Conservation (phyloP, 2,797 vertebrate genomes). For the Phoeniculus purpureus region DNA sequence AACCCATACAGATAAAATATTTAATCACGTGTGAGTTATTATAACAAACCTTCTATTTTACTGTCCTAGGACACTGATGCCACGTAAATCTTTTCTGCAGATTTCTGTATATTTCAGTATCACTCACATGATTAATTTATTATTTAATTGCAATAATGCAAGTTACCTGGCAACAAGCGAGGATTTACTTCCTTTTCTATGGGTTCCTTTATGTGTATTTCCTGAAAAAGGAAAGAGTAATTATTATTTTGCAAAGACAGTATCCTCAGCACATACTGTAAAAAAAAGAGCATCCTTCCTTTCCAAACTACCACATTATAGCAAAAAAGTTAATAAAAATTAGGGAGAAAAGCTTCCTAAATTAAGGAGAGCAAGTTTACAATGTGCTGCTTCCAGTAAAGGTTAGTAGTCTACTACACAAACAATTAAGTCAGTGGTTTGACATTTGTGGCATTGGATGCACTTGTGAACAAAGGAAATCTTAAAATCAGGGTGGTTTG, state of each 20-base stretch:
- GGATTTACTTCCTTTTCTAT: slow-evolving; percentile 81
- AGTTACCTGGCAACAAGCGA: slow-evolving; percentile 84
- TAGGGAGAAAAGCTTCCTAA: background rate
- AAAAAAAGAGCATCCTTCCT: background rate
- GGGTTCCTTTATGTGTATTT: slow-evolving; percentile 82
- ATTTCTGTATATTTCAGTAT: background rate
- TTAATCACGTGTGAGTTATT: background rate
- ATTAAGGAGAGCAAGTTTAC: accelerated
- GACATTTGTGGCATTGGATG: background rate
- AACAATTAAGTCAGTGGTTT: background rate
- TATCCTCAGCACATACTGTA: background rate
- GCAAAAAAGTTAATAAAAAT: background rate
- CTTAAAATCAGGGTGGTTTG: no score
- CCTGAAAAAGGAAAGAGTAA: slow-evolving; percentile 69
- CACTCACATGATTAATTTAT: no score
- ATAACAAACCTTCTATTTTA: background rate
- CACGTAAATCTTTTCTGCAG: background rate
- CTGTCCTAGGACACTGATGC: background rate
- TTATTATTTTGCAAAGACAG: slow-evolving; percentile 19
- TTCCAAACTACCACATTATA: background rate
- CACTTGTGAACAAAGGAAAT: background rate
- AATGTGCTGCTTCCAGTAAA: background rate
- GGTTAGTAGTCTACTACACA: background rate
- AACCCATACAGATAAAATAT: background rate
- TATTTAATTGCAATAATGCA: background rate